Percentiles rank a stretch among this genome's conserved stretches.
Evolutionary conservation across 1,140 invertebrate species (phyloP).

Genomic region (Macrostomum lignano): DNA sequence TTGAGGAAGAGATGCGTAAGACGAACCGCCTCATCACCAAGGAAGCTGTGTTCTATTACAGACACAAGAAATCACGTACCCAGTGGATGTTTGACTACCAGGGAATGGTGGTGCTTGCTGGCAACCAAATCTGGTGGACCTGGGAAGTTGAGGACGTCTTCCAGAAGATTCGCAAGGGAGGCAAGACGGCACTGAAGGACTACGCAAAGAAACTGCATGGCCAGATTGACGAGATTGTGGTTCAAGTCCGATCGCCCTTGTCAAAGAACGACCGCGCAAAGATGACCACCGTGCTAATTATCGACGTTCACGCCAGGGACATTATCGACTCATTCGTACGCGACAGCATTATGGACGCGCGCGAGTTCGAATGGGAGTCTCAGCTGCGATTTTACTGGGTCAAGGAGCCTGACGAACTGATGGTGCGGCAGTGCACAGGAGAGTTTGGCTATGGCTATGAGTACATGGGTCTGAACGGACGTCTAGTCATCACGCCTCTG

Average conservation of each 20-base stretch:
- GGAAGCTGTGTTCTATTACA: slow-evolving; percentile 53
- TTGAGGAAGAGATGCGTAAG: slow-evolving; percentile 47
- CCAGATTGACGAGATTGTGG: slow-evolving; percentile 52
- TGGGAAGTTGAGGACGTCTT: slow-evolving; percentile 66
- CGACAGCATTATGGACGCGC: slow-evolving; percentile 44
- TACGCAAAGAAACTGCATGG: slow-evolving; percentile 46
- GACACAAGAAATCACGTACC: not conserved
- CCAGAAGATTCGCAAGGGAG: slow-evolving; percentile 36
- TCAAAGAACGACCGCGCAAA: slow-evolving; percentile 50
- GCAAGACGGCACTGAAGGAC: slow-evolving; percentile 56
- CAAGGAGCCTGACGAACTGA: slow-evolving; percentile 45
- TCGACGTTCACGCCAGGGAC: slow-evolving; percentile 60
- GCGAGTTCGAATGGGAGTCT: slow-evolving; percentile 68
- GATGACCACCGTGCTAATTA: slow-evolving; percentile 53
- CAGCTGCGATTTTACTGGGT: slow-evolving; percentile 67
- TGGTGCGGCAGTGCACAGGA: slow-evolving; percentile 53
- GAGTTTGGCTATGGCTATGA: slow-evolving; percentile 65
- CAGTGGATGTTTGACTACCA: slow-evolving; percentile 1
- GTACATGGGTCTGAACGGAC: slow-evolving; percentile 65
- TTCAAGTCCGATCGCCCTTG: slow-evolving; percentile 38
- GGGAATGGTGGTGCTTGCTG: slow-evolving; percentile 46
- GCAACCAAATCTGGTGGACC: slow-evolving; percentile 71
- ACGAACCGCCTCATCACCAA: slow-evolving; percentile 57
- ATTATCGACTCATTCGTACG: slow-evolving; percentile 57
- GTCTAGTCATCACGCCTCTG: slow-evolving; percentile 57